Percentiles rank a stretch among this genome's conserved stretches.
Evolutionary conservation across 2,797 vertebrate genomes (phyloP).

Genomic region (Acanthiza pusilla): DNA sequence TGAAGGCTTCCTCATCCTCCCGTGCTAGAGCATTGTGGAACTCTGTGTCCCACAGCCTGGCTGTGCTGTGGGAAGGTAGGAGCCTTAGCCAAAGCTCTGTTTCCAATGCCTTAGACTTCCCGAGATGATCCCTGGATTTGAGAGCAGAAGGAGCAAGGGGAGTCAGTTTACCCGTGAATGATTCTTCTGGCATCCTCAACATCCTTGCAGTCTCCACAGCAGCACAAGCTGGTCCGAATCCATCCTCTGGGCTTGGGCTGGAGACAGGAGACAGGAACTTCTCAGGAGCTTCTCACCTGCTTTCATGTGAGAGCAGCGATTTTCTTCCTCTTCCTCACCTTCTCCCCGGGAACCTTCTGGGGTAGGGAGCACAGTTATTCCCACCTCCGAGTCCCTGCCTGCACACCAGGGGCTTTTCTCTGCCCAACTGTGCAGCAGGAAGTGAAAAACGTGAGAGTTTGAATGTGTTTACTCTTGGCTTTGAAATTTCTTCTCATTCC

Average conservation of each 20-base stretch:
- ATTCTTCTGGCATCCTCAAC: not conserved
- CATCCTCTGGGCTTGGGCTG: not conserved
- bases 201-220: not conserved
- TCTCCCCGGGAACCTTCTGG: not conserved
- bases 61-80: not conserved
- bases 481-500: not conserved
- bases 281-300: not conserved
- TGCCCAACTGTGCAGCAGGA: not conserved
- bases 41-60: not conserved
- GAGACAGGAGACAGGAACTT: not conserved
- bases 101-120: not conserved
- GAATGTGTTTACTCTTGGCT: not conserved
- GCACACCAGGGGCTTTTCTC: not conserved
- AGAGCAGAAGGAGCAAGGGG: not conserved
- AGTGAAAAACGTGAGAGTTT: not conserved
- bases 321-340: not conserved
- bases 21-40: not conserved
- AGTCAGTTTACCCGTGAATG: not conserved
- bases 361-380: not conserved
- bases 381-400: not conserved
- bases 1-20: not conserved
- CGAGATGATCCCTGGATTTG: not conserved
- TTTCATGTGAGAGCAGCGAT: not conserved
- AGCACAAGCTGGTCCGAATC: not conserved
- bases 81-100: not conserved